Evolutionary conservation across 2,797 vertebrate species (phyloP).

Genomic region (Ptychadena robeensis): DNA sequence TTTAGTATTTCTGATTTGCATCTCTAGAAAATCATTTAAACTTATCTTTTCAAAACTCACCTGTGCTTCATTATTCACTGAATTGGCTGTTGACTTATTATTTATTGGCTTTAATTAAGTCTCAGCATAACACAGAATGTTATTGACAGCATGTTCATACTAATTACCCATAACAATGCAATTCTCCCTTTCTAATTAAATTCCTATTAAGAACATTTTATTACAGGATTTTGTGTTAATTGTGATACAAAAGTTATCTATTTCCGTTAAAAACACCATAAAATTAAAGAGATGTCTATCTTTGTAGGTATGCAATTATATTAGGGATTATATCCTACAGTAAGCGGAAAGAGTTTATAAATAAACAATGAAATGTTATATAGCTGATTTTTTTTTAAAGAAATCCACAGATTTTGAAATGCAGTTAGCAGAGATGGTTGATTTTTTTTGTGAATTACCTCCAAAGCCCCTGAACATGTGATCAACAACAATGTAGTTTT

Average conservation of each 20-base stretch:
- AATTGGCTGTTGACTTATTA: conserved; percentile 47
- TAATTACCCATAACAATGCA: conserved; percentile 58
- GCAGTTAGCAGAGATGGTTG: no score
- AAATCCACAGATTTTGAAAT: not conserved
- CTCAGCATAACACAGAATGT: conserved; percentile 29
- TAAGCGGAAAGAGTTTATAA: not conserved
- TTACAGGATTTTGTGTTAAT: conserved; percentile 38
- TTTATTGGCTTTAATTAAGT: conserved; percentile 56
- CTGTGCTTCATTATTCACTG: conserved; percentile 31
- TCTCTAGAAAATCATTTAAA: conserved; percentile 22
- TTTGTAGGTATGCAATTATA: not conserved
- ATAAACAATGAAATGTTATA: not conserved
- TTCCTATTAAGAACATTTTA: conserved; percentile 45
- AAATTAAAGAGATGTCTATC: not conserved
- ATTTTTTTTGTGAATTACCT: no score
- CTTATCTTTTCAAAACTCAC: conserved; percentile 9
- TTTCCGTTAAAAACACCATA: conserved; percentile 4
- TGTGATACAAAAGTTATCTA: conserved; percentile 12
- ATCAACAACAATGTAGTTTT: no score
- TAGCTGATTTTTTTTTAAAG: not conserved
- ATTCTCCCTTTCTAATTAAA: conserved; percentile 49
- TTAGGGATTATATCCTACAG: not conserved
- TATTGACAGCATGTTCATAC: conserved; percentile 53
- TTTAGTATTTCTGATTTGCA: conserved; percentile 11
- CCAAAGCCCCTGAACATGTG: no score